Base-by-base conservation (phyloP, 2,888 invertebrate genomes). In the Digitonthophagus gazella region DNA sequence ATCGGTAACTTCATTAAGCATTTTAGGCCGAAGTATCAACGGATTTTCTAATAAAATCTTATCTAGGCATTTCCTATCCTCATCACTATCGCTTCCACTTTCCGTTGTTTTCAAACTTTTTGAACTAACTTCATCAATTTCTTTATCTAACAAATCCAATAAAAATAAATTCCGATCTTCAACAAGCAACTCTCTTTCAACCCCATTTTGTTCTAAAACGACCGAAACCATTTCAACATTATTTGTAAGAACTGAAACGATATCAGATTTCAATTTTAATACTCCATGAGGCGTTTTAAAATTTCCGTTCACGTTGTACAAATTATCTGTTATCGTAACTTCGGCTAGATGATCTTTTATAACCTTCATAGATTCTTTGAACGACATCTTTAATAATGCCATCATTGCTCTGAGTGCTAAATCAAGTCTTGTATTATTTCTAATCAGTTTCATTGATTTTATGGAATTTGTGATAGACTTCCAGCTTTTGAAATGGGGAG, bases 401-500 rank as follows among this genome's bases (percentile, higher is more conserved):
- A 64, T 61, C n/a, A 66, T 28, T 61, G 44, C 20, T n/a, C 14
- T 18, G 22, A 15, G 28, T 28, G 44, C 4, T 8, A 16, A 55
- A 67, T 55, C 15, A 19, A 28, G 55, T 14, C 22, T 6, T 56
- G 28, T 19, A 15, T 8, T 6, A 58, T 58, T 67, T 18, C 54
- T 65, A n/a, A 19, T 15, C 14, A 18, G 15, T n/a, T 20, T 18
- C 64, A 70, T 68, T 6, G 66, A 55, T 57, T 14, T 16, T n/a
- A 61, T 61, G 2, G 19, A 3, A 19, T 18, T 2, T 1, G 5
- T 6, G 16, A 61, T 19, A 8, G 58, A 56, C 4, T 22, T 64
- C 70, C 70, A 70, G 18, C 57, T 16, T 20, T 18, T 8, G 14
- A 18, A 15, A 28, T 70, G 70, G 2, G 28, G 5, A 0, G 70